These are phyloP conservation scores for Galbula dea DNA, from an alignment of 2,113 vertebrate genomes.

Conservation along the genomic window DNA sequence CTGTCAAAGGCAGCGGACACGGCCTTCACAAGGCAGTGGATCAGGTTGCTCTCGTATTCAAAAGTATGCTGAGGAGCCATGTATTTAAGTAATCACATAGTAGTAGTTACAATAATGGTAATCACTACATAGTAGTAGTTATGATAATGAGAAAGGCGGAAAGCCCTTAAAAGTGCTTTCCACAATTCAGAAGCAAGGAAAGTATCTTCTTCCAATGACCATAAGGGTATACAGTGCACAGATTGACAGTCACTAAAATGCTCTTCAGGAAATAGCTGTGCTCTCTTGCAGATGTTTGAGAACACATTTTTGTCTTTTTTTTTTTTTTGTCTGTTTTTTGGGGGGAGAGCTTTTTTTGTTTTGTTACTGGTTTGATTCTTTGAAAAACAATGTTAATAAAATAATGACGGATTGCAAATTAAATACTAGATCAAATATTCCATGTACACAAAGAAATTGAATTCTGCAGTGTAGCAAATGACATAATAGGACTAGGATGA, in stretches of 20 bases:
- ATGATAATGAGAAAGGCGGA: conserved; percentile 27
- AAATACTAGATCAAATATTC: not conserved
- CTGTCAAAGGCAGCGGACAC: fast-evolving
- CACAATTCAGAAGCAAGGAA: not conserved
- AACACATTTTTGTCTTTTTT: not conserved
- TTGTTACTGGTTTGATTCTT: not conserved
- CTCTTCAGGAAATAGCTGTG: not conserved
- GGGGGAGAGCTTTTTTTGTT: too few species aligned
- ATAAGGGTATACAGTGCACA: not conserved
- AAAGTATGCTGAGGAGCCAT: not conserved
- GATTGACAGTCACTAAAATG: not conserved
- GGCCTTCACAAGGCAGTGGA: not conserved
- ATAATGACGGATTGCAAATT: not conserved
- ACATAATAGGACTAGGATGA: not conserved
- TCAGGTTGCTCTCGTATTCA: fast-evolving
- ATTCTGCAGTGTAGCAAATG: not conserved
- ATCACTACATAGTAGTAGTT: not conserved
- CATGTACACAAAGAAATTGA: not conserved
- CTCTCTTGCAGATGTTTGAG: not conserved
- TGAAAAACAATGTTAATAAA: not conserved
- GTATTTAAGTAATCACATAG: not conserved
- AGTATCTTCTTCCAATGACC: not conserved
- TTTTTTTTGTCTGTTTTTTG: too few species aligned
- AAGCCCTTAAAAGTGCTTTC: conserved; percentile 7
- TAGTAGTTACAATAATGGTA: too few species aligned